Evolutionary conservation across 2,888 invertebrate species (phyloP).

Genomic region (Sminthurides aquaticus): DNA sequence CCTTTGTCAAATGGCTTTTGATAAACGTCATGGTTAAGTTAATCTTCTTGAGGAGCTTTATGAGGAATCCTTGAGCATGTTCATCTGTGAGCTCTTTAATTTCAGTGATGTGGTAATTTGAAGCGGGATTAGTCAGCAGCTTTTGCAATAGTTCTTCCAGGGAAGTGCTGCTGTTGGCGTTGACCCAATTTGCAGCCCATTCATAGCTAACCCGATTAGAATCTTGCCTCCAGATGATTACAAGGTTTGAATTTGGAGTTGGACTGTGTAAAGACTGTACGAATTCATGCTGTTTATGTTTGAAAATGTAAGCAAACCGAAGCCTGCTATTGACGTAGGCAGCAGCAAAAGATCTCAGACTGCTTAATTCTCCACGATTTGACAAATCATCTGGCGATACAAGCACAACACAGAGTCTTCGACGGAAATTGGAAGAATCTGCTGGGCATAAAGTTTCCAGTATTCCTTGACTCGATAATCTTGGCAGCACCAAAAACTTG

Average conservation of each 20-base stretch:
- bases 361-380: slow-evolving; percentile 12
- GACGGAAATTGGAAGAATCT: slow-evolving; percentile 70
- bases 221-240: slow-evolving; percentile 67
- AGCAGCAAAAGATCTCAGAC: slow-evolving; percentile 18
- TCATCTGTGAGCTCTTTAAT: slow-evolving; percentile 67
- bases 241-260: slow-evolving; percentile 24
- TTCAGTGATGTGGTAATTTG: slow-evolving; percentile 19
- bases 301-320: slow-evolving; percentile 78
- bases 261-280: slow-evolving; percentile 42
- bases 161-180: slow-evolving; percentile 48
- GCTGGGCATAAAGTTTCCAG: slow-evolving; percentile 80
- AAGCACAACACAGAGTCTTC: slow-evolving; percentile 69
- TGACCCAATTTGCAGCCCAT: slow-evolving; percentile 67
- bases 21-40: slow-evolving; percentile 63
- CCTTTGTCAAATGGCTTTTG: slow-evolving; percentile 63
- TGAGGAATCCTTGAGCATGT: slow-evolving; percentile 64
- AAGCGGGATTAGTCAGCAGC: slow-evolving; percentile 46
- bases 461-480: slow-evolving; percentile 79
- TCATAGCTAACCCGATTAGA: slow-evolving; percentile 80
- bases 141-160: slow-evolving; percentile 65
- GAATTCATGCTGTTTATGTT: slow-evolving; percentile 73
- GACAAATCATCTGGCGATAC: slow-evolving; percentile 53
- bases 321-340: slow-evolving; percentile 53
- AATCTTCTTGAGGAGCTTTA: slow-evolving; percentile 60
- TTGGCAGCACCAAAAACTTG: slow-evolving; percentile 76